Percentiles rank a stretch among this genome's conserved stretches.
phyloP scores from a whole-genome alignment of 1,140 invertebrate species.

The Bombus soroeensis region DNA sequence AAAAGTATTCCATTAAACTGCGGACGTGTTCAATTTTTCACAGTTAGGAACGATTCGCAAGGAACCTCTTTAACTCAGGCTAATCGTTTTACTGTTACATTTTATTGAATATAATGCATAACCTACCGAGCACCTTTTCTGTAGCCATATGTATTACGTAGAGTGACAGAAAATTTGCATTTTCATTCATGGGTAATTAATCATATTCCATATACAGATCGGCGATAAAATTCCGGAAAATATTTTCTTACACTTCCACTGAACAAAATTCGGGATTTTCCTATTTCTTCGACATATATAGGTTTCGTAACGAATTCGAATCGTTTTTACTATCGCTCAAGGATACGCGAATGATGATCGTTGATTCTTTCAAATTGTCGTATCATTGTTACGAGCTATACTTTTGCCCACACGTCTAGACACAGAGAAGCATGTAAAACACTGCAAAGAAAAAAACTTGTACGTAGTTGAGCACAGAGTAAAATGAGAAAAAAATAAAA shows the following conservation, averaged over 20 bases:
- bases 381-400: not conserved
- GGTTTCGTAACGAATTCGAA: not conserved
- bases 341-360: not conserved
- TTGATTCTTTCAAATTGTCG: no score
- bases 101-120: not conserved
- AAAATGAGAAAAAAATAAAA: constrained; percentile 22
- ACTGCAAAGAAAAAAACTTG: not conserved
- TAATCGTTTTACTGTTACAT: not conserved
- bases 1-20: not conserved
- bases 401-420: not conserved
- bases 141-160: not conserved
- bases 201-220: not conserved
- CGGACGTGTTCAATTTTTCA: constrained; percentile 19
- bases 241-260: not conserved
- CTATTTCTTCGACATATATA: not conserved
- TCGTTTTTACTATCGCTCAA: not conserved
- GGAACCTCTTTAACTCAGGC: not conserved
- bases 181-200: not conserved
- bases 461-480: constrained; percentile 50
- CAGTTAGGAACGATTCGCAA: not conserved
- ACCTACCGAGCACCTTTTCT: not conserved
- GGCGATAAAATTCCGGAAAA: not conserved
- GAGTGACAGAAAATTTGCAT: not conserved
- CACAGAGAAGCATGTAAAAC: not conserved
- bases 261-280: not conserved